Percentiles rank a stretch among this genome's conserved stretches.
Conservation (phyloP, 1,140 invertebrate species). For the Drosophila grimshawi region DNA sequence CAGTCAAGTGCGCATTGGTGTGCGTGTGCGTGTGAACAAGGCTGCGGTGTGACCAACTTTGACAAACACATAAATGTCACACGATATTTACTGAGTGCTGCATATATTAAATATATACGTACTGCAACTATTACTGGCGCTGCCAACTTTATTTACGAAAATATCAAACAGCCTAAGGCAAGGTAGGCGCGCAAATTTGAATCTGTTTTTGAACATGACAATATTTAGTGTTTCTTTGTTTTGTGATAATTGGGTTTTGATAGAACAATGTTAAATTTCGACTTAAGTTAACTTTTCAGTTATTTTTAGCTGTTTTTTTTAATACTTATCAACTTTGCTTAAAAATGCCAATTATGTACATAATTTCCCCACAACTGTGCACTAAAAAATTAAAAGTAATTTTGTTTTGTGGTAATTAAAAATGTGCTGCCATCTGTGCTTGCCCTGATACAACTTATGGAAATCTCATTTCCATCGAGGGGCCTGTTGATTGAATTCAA, state of each 20-base stretch:
- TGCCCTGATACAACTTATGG: background rate
- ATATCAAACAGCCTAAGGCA: conserved; percentile 6
- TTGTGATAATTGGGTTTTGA: no score
- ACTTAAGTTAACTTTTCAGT: no score
- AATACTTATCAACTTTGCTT: no score
- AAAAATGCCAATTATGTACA: no score
- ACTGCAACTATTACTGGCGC: conserved; percentile 3
- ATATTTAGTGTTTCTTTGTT: no score
- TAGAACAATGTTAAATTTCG: no score
- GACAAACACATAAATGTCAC: background rate
- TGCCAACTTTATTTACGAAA: conserved; percentile 31
- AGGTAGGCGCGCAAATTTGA: conserved; percentile 3
- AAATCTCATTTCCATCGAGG: background rate
- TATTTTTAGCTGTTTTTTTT: no score
- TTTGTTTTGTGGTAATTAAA: background rate
- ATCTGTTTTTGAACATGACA: background rate
- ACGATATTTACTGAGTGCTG: background rate
- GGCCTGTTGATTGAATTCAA: conserved; percentile 9
- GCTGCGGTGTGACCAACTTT: conserved; percentile 32
- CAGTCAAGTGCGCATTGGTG: conserved; percentile 67
- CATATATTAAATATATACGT: background rate
- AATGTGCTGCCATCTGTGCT: background rate
- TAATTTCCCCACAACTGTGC: no score
- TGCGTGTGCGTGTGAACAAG: conserved; percentile 55
- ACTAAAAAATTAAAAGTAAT: background rate